These are phyloP conservation scores for Podabrus alpinus DNA, from an alignment of 2,888 invertebrate species.

Conservation along the genomic window DNA sequence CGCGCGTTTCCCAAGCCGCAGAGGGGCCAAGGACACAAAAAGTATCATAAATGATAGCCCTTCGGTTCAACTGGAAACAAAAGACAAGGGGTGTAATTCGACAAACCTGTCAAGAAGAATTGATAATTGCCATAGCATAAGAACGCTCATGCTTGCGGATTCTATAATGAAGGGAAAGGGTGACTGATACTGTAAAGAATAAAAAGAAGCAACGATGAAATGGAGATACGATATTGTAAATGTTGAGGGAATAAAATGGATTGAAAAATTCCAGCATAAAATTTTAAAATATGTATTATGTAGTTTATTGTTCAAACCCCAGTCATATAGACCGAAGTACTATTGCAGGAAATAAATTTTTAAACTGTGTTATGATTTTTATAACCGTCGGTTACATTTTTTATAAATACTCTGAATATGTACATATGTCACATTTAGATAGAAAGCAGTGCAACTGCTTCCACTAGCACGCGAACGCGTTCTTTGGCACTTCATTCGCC, in stretches of 20 bases:
- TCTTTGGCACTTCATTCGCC: neutral
- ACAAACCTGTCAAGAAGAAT: neutral
- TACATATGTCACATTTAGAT: neutral
- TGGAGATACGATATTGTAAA: neutral
- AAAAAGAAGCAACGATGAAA: neutral
- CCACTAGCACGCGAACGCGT: neutral
- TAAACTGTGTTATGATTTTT: neutral
- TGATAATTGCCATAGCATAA: neutral
- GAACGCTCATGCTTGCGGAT: neutral
- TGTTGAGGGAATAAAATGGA: neutral
- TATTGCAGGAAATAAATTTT: neutral
- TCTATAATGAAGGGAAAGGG: neutral
- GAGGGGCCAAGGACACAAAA: neutral
- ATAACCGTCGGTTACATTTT: neutral
- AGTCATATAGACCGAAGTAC: neutral
- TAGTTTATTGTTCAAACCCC: neutral
- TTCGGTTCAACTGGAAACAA: neutral
- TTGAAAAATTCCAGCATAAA: neutral
- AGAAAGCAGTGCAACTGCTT: too few relatives aligned
- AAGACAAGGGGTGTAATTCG: neutral
- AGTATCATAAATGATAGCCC: neutral
- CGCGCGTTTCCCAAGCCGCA: neutral
- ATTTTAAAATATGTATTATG: neutral
- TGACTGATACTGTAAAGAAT: neutral
- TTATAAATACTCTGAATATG: neutral